Evolutionary conservation across 2,113 vertebrate genomes (phyloP).

Genomic region (Typhlomys cinereus): DNA sequence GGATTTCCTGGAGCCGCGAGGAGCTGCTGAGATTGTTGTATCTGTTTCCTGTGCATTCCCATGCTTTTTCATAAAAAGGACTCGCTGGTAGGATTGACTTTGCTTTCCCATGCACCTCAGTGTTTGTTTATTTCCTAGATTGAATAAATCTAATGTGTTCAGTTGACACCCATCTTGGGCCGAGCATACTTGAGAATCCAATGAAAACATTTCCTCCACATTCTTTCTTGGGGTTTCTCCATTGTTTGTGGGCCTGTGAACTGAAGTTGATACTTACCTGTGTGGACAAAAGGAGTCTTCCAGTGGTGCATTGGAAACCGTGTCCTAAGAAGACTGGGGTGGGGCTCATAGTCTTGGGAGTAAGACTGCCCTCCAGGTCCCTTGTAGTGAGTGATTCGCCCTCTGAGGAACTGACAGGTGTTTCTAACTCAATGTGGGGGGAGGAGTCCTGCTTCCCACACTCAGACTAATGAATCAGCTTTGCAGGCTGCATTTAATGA

Average conservation of each 20-base stretch:
- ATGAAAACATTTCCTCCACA: background rate
- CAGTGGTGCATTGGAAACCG: background rate
- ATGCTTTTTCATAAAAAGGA: background rate
- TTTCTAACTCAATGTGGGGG: background rate
- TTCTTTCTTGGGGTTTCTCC: slow-evolving; percentile 2
- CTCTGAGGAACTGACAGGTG: background rate
- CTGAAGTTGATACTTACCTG: background rate
- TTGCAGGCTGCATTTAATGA: background rate
- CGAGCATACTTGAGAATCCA: background rate
- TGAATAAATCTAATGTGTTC: background rate
- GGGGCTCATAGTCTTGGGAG: background rate
- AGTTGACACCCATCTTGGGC: background rate
- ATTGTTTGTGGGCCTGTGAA: background rate
- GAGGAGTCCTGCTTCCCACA: background rate
- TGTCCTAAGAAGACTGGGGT: background rate
- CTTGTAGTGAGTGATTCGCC: background rate
- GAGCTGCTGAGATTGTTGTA: rapidly evolving
- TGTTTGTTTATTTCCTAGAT: slow-evolving; percentile 30
- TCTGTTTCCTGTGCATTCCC: background rate
- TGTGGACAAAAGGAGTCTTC: background rate
- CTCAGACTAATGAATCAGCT: too few species aligned
- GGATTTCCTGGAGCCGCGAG: background rate
- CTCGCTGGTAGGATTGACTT: background rate
- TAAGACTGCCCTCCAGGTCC: background rate
- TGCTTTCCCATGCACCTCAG: background rate